Evolutionary conservation across 1,140 invertebrate species (phyloP).

Genomic region (Chionoecetes opilio): DNA sequence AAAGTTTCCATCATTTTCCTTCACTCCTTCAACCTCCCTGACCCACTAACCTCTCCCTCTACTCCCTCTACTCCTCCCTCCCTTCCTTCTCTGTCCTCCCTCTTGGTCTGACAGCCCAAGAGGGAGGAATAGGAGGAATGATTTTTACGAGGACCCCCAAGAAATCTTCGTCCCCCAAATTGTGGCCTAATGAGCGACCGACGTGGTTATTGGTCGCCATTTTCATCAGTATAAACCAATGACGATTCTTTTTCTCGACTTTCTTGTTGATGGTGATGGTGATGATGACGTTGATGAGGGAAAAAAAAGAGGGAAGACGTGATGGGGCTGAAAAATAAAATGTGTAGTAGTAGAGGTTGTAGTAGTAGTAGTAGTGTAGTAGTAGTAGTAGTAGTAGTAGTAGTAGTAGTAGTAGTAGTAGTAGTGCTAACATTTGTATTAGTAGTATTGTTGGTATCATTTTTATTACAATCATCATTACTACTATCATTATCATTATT

Average conservation of each 20-base stretch:
- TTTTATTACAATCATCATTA: too few relatives aligned
- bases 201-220: neutral
- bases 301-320: neutral
- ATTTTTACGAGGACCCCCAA: neutral
- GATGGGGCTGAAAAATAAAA: neutral
- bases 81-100: neutral
- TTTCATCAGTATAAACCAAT: constrained; percentile 21
- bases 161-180: neutral
- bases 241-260: neutral
- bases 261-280: neutral
- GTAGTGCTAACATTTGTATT: too few relatives aligned
- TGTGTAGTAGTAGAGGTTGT: neutral
- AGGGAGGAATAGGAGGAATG: too few relatives aligned
- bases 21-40: neutral
- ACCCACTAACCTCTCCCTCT: neutral
- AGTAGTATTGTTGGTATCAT: too few relatives aligned
- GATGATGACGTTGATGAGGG: neutral
- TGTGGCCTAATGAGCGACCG: neutral
- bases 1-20: neutral
- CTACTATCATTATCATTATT: too few relatives aligned
- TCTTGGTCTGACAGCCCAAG: neutral
- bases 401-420: too few relatives aligned
- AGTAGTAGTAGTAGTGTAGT: neutral
- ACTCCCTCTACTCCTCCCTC: neutral
- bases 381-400: too few relatives aligned